These are phyloP conservation scores for Tenthredo scrophulariae DNA, from an alignment of 2,888 invertebrate species.

Conservation along the genomic window DNA sequence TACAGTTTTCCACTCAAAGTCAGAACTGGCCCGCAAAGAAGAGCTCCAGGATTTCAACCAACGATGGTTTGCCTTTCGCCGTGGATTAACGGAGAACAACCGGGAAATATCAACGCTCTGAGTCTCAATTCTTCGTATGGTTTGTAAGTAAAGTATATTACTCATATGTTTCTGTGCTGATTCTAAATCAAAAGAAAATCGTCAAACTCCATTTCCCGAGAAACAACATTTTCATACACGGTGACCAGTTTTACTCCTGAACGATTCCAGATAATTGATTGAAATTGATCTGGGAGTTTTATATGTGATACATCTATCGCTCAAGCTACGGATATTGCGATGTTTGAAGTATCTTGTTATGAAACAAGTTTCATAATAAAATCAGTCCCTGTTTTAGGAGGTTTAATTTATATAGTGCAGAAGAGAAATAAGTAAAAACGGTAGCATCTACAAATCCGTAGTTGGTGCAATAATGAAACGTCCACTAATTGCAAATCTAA, in stretches of 20 bases:
- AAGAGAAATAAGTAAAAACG: too few relatives aligned
- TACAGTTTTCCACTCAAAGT: constrained; percentile 83
- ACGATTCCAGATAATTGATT: not conserved
- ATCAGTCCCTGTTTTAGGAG: too few relatives aligned
- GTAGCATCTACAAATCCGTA: too few relatives aligned
- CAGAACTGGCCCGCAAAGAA: constrained; percentile 88
- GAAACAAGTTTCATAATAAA: too few relatives aligned
- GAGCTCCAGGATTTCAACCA: constrained; percentile 98
- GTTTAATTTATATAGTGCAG: too few relatives aligned
- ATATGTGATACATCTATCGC: too few relatives aligned
- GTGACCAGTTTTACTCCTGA: not conserved
- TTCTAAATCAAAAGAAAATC: not conserved
- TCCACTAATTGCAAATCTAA: too few relatives aligned
- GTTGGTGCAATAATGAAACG: too few relatives aligned
- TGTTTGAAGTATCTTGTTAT: too few relatives aligned
- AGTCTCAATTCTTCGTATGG: constrained; percentile 98
- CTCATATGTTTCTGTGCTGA: constrained; percentile 5
- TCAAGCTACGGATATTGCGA: too few relatives aligned
- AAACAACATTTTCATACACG: not conserved
- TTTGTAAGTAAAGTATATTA: constrained; percentile 86
- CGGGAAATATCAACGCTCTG: constrained; percentile 93
- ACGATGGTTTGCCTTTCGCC: constrained; percentile 96
- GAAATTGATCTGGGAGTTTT: too few relatives aligned
- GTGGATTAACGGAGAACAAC: constrained; percentile 88
- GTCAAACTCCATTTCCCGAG: not conserved